Conservation (phyloP, 2,797 vertebrate species). For the Macropus fuliginosus region DNA sequence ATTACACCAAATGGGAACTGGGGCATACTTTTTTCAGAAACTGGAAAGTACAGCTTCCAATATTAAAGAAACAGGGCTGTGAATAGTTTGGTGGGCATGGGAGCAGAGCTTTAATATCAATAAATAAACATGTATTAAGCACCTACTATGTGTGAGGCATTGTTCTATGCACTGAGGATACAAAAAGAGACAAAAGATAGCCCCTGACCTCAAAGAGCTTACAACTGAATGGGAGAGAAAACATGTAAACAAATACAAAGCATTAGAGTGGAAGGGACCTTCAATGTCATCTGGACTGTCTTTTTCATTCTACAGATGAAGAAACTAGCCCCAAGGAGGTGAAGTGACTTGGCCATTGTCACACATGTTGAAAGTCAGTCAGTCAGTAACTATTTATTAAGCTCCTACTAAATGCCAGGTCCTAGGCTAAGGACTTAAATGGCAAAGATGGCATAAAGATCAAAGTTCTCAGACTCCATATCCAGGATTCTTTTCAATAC, state of each 20-base stretch:
- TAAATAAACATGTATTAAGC: neutral
- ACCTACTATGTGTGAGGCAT: neutral
- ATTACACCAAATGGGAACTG: neutral
- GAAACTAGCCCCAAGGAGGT: neutral
- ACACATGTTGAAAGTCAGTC: neutral
- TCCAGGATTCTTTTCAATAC: neutral
- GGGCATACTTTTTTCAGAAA: neutral
- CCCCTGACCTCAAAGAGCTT: neutral
- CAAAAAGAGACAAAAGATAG: neutral
- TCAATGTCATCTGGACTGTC: neutral
- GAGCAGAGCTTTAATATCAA: neutral
- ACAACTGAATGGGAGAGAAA: neutral
- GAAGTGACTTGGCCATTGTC: neutral
- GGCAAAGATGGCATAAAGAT: neutral
- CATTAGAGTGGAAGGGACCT: neutral
- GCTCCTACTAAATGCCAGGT: neutral
- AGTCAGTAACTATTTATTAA: neutral
- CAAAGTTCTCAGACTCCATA: neutral
- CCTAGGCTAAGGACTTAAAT: neutral
- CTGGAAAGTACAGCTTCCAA: neutral
- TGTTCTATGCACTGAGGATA: neutral
- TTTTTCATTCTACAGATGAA: neutral
- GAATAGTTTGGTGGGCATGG: neutral
- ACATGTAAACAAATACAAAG: neutral
- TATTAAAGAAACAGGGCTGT: neutral